Evolutionary conservation across 2,888 invertebrate genomes (phyloP).

Genomic region (Drosophila algonquin): DNA sequence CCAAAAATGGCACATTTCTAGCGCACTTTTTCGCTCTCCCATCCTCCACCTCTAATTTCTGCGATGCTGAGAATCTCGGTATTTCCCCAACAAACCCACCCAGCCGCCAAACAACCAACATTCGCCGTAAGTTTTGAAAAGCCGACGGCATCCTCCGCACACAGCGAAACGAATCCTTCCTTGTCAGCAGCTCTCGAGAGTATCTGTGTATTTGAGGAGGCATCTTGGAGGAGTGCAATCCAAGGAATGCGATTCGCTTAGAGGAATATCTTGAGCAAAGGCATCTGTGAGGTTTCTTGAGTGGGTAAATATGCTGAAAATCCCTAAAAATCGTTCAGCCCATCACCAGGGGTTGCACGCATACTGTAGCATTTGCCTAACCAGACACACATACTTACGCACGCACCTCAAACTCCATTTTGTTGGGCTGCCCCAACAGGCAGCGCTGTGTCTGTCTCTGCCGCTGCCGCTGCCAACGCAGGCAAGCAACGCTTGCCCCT

Average conservation of each 20-base stretch:
- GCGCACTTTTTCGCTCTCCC: not conserved
- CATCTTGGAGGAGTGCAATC: not conserved
- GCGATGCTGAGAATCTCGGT: not conserved
- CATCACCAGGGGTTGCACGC: constrained; percentile 37
- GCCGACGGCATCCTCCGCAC: constrained; percentile 26
- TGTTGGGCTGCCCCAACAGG: constrained; percentile 62
- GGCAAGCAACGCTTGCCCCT: constrained; percentile 54
- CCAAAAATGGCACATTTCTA: not conserved
- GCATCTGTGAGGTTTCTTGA: constrained; percentile 19
- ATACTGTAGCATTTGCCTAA: not conserved
- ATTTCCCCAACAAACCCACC: not conserved
- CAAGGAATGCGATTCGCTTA: not conserved
- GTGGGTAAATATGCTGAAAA: constrained; percentile 8
- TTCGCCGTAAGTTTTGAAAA: constrained; percentile 5
- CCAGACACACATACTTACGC: constrained; percentile 14
- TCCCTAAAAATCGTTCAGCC: not conserved
- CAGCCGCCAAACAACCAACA: not conserved
- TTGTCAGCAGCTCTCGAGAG: not conserved
- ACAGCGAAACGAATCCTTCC: not conserved
- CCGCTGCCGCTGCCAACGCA: constrained; percentile 44
- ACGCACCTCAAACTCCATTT: constrained; percentile 64
- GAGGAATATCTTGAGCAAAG: not conserved
- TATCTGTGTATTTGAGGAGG: not conserved
- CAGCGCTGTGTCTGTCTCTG: constrained; percentile 46
- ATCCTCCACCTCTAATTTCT: not conserved